These are phyloP conservation scores for Pseudotriccus pelzelni DNA, from an alignment of 2,797 vertebrate genomes.

Conservation along the genomic window DNA sequence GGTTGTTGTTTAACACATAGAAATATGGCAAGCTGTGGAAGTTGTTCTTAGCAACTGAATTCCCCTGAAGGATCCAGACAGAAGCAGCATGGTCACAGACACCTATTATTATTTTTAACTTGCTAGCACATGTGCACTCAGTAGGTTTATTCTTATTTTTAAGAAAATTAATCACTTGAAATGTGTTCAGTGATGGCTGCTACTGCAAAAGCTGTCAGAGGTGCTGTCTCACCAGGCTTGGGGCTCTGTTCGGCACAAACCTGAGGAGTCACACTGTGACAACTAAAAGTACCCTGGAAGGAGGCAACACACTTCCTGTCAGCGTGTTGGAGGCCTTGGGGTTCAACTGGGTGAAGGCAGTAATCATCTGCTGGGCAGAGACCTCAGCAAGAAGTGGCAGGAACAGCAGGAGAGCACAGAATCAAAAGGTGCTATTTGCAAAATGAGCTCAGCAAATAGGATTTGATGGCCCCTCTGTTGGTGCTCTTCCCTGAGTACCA, in stretches of 20 bases:
- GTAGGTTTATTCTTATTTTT: slow-evolving; percentile 18
- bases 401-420: neutral
- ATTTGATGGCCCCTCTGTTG: neutral
- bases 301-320: neutral
- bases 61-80: slow-evolving; percentile 9
- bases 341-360: neutral
- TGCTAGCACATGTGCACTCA: slow-evolving; percentile 21
- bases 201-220: neutral
- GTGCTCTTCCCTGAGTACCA: neutral
- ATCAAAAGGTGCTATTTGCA: neutral
- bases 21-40: neutral
- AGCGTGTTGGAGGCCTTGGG: neutral
- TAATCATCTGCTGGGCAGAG: neutral
- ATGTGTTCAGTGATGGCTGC: neutral
- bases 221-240: neutral
- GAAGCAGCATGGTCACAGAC: slow-evolving; percentile 36
- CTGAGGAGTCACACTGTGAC: neutral
- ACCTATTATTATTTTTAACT: slow-evolving; percentile 59
- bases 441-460: neutral
- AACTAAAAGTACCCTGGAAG: neutral
- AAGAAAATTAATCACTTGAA: neutral
- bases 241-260: neutral
- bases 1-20: slow-evolving; percentile 5
- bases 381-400: neutral
- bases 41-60: slow-evolving; percentile 21